Base-by-base conservation (phyloP, 2,797 vertebrate species). In the Onychomys leucogaster region DNA sequence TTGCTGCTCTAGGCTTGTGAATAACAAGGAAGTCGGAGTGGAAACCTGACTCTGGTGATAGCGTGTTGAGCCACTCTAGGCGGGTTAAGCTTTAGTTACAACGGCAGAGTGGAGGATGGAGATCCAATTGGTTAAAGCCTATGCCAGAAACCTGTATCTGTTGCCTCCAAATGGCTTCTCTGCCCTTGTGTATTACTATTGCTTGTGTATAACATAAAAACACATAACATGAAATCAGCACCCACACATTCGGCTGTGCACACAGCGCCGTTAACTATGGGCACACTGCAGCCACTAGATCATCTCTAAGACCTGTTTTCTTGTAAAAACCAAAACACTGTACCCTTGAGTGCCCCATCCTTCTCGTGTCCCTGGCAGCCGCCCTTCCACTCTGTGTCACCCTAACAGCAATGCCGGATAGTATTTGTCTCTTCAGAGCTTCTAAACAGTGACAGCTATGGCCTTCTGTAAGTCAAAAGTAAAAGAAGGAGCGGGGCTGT, bases 1-100 rank as follows among this genome's bases (percentile, higher is more conserved):
- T 8, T 0, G 65, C 86, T 37, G 65, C 63, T 16, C 5, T 32
- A 2, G 17, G 7, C 95, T 90, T n/a, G 5, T 27, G 29, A 71
- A 49, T 61, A 41, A 25, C 12, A 76, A 80, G 65, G 73, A 63
- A 55, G 27, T 34, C 34, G 0, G 46, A 52, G 61, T 23, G 0
- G 0, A 49, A 67, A 57, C 43, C 37, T 1, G 0, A 25, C 6
- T 21, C 76, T 14, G 29, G 94, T 3, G 0, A 5, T n/a, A 2
- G 61, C 63, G 85, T 37, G 7, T 27, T 3, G 4, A 0, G 4
- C 76, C 59, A 4, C 81, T 41, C 34, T 21, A 16, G 59, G 43
- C 7, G 4, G 0, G 63, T n/a, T 34, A 2, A 43, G 77, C 5
- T 25, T 61, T 23, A 41, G 25, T 2, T 32, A 52, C 61, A 5